A percentile compares a stretch with the other conserved stretches of the same genome.
Evolutionary conservation across 2,888 invertebrate species (phyloP).

Genomic region (Monoplex corrugatus): DNA sequence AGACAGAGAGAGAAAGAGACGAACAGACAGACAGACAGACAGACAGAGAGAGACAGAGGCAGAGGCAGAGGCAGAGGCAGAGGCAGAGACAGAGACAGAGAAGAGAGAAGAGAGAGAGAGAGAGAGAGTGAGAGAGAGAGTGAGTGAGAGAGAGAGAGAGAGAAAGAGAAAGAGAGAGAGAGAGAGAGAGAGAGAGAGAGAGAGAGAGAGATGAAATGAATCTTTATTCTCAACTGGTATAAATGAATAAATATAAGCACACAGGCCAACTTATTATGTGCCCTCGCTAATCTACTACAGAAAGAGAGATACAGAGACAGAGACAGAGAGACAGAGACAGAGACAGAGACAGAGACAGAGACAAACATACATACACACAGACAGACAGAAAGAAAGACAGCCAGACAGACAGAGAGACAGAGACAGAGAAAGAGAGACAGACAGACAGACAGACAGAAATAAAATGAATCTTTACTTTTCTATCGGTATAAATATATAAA

Average conservation of each 20-base stretch:
- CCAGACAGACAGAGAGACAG: no score
- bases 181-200: constrained; percentile 12
- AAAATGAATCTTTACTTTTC: neutral
- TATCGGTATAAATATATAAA: no score
- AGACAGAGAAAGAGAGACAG: no score
- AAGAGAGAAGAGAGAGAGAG: neutral
- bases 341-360: neutral
- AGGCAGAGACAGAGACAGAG: constrained; percentile 12
- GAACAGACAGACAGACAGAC: no score
- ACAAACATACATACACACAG: neutral
- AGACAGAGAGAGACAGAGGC: no score
- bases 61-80: neutral
- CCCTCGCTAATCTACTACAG: no score
- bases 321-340: neutral
- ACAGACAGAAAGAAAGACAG: no score
- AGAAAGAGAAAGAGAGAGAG: neutral
- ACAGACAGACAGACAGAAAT: no score
- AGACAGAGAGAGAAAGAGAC: no score
- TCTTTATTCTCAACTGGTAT: no score
- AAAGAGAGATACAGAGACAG: neutral
- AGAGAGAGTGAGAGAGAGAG: constrained; percentile 14
- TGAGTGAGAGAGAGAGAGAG: neutral
- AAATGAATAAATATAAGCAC: no score
- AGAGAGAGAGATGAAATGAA: constrained; percentile 35
- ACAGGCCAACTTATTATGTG: no score